Conservation (phyloP, 2,797 vertebrate genomes). For the Brachymystax lenok region DNA sequence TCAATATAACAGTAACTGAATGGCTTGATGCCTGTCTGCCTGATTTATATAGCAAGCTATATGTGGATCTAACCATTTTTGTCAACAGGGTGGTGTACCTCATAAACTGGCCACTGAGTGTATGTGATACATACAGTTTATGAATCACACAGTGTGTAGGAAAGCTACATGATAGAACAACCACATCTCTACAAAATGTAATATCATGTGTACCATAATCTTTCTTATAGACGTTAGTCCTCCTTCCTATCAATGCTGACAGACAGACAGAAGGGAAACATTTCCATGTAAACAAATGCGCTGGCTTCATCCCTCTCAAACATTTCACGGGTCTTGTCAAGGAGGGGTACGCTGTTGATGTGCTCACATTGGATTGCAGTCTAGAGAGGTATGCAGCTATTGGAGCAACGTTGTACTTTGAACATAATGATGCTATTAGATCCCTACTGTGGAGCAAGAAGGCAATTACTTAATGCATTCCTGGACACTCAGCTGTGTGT, state of each 20-base stretch:
- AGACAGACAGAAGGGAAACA: background rate
- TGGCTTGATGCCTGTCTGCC: too few relatives aligned
- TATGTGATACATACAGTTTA: background rate
- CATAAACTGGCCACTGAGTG: too few relatives aligned
- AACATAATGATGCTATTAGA: slow-evolving; percentile 26
- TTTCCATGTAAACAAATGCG: background rate
- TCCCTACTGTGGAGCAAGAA: slow-evolving; percentile 33
- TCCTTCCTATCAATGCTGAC: background rate
- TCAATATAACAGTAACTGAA: too few relatives aligned
- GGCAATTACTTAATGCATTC: slow-evolving; percentile 36
- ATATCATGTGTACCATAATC: background rate
- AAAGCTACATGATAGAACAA: background rate
- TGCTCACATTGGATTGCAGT: slow-evolving; percentile 19
- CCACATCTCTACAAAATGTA: background rate
- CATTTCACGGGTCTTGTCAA: slow-evolving; percentile 44
- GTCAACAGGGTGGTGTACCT: too few relatives aligned
- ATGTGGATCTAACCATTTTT: too few relatives aligned
- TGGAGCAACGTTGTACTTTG: slow-evolving; percentile 26
- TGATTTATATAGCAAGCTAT: too few relatives aligned
- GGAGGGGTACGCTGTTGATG: slow-evolving; percentile 32
- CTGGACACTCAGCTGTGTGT: slow-evolving; percentile 19
- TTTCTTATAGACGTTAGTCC: background rate
- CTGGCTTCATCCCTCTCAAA: background rate
- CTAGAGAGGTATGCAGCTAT: slow-evolving; percentile 13
- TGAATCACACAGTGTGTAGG: background rate